These are phyloP conservation scores for Diarsia brunnea DNA, from an alignment of 2,888 invertebrate species.

Conservation along the genomic window DNA sequence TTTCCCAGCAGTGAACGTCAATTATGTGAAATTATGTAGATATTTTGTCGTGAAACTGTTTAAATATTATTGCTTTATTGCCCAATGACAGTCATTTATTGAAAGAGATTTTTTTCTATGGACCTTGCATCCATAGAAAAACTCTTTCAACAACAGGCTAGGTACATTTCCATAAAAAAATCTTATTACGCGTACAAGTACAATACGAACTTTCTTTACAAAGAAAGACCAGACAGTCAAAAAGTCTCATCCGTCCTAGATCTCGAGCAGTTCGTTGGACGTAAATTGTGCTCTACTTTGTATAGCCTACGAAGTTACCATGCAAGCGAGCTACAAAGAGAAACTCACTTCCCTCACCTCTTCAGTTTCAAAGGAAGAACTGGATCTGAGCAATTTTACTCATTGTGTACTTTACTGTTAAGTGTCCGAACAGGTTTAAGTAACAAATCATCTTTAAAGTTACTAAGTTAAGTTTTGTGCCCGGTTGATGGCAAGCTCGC, in stretches of 20 bases:
- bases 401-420: slow-evolving; percentile 27
- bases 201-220: neutral
- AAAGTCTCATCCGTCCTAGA: slow-evolving; percentile 9
- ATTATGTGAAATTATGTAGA: neutral
- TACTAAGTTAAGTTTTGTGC: no score
- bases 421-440: slow-evolving; percentile 21
- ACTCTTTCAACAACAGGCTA: neutral
- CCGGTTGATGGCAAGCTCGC: no score
- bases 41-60: neutral
- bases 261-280: slow-evolving; percentile 32
- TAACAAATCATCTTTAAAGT: neutral
- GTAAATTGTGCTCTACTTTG: slow-evolving; percentile 44
- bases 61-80: neutral
- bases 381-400: slow-evolving; percentile 53
- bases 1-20: neutral
- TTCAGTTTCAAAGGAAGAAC: slow-evolving; percentile 56
- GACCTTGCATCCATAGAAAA: no score
- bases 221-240: slow-evolving; percentile 26
- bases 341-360: slow-evolving; percentile 52
- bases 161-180: neutral
- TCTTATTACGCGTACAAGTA: neutral
- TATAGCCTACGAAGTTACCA: slow-evolving; percentile 50
- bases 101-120: neutral
- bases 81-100: neutral
- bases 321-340: slow-evolving; percentile 54